phyloP scores from a whole-genome alignment of 2,797 vertebrate species.

The Steatocranus sp. region DNA sequence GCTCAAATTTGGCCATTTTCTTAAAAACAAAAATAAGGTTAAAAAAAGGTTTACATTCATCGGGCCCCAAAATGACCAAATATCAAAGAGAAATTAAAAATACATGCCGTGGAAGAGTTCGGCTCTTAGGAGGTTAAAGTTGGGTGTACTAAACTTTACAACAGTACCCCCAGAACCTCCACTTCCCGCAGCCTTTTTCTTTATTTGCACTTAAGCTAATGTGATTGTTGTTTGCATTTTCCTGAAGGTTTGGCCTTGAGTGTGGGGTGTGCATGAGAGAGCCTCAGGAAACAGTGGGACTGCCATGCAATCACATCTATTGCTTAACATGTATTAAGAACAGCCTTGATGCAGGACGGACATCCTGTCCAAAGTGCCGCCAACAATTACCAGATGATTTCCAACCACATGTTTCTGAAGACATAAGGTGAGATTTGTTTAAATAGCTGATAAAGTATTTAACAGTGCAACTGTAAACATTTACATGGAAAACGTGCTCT shows the following conservation, averaged over 20 bases:
- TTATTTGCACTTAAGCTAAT: neutral
- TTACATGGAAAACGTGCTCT: neutral
- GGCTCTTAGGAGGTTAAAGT: too few species aligned
- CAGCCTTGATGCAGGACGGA: neutral
- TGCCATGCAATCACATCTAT: slow-evolving; percentile 30
- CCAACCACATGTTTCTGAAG: slow-evolving; percentile 17
- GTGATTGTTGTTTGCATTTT: neutral
- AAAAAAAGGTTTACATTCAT: too few species aligned
- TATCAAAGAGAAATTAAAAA: too few species aligned
- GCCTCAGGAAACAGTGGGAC: slow-evolving; percentile 10
- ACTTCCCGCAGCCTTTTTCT: rapidly evolving
- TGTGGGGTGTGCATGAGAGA: slow-evolving; percentile 24
- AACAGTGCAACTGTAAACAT: neutral
- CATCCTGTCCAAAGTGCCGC: slow-evolving; percentile 7
- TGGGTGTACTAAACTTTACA: neutral
- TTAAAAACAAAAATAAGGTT: too few species aligned
- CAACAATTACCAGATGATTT: slow-evolving; percentile 7
- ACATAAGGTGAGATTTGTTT: neutral
- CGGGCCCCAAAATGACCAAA: too few species aligned
- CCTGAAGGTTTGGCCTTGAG: slow-evolving; percentile 13
- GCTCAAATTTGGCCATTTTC: too few species aligned
- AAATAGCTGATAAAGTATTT: neutral
- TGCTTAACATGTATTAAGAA: slow-evolving; percentile 7
- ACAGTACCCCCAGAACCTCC: neutral
- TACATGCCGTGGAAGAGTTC: too few species aligned